Conservation (phyloP, 1,140 invertebrate genomes). For the Drosophila ercepeae region DNA sequence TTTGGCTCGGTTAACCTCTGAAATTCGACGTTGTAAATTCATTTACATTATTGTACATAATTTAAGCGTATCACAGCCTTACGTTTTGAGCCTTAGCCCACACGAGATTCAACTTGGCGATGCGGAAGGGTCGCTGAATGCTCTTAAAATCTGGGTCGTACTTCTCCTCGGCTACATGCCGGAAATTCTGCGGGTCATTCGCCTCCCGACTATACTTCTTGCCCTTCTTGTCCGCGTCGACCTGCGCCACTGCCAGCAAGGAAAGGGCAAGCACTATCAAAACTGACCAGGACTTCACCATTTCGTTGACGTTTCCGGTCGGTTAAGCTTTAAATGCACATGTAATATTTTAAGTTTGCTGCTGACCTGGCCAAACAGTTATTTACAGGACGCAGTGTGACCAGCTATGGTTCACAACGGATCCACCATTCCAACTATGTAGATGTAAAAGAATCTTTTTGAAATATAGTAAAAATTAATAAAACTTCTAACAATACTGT, state of each 20-base stretch:
- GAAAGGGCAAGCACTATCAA: constrained; percentile 13
- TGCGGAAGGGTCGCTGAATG: constrained; percentile 91
- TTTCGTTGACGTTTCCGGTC: neutral
- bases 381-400: constrained; percentile 21
- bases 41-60: neutral
- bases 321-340: constrained; percentile 14
- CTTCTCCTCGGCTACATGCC: constrained; percentile 58
- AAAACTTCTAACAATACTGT: no score
- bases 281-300: neutral
- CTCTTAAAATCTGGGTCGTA: constrained; percentile 84
- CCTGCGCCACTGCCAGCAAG: constrained; percentile 31
- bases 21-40: constrained; percentile 29
- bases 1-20: constrained; percentile 93
- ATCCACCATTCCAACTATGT: neutral
- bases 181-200: constrained; percentile 62
- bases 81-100: constrained; percentile 94
- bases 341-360: constrained; percentile 20
- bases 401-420: neutral
- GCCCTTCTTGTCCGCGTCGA: constrained; percentile 62
- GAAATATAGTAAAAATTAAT: neutral
- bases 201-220: constrained; percentile 75
- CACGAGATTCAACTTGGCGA: constrained; percentile 92
- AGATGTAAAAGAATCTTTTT: neutral
- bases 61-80: constrained; percentile 5
- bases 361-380: constrained; percentile 54